Conservation (phyloP, 2,113 vertebrate genomes). For the Narcine bancroftii region DNA sequence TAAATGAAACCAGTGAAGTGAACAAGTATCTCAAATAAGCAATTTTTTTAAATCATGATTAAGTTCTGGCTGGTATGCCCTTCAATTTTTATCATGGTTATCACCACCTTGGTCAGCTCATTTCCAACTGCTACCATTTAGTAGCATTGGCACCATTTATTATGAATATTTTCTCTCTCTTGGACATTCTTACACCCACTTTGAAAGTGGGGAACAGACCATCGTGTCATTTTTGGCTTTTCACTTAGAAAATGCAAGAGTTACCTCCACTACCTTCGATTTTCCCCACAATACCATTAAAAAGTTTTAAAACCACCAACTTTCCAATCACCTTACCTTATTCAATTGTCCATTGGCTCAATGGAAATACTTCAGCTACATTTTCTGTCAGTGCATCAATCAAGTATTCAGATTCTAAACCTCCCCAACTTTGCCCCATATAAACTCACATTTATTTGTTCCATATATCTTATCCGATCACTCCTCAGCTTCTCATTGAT, state of each 20-base stretch:
- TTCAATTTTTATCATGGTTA: neutral
- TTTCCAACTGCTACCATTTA: neutral
- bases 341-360: neutral
- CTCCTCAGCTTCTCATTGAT: neutral
- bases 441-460: neutral
- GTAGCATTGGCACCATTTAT: neutral
- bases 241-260: neutral
- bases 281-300: neutral
- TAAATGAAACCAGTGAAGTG: neutral
- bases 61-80: neutral
- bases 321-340: neutral
- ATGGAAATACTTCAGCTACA: neutral
- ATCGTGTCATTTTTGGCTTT: neutral
- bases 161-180: neutral
- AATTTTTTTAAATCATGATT: neutral
- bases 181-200: neutral
- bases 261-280: neutral
- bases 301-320: neutral
- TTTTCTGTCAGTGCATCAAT: neutral
- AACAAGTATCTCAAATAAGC: neutral
- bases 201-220: no score
- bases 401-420: neutral
- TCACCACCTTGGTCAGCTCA: neutral
- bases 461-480: neutral
- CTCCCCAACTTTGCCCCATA: neutral